These are phyloP conservation scores for Brachionus manjavacas DNA, from an alignment of 1,140 invertebrate genomes.

Conservation along the genomic window DNA sequence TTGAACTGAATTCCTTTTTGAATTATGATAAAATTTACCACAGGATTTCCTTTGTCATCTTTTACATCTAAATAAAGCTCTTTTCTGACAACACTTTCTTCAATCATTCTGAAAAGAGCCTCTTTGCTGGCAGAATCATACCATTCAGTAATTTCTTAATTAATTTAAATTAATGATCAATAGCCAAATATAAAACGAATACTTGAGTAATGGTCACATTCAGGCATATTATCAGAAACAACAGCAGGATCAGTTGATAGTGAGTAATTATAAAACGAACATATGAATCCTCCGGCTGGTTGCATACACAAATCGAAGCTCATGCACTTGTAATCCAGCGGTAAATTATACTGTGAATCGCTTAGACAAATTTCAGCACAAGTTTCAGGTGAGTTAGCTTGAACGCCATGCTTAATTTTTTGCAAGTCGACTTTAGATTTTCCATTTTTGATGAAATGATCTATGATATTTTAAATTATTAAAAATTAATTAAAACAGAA, in stretches of 20 bases:
- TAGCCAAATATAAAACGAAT: background rate
- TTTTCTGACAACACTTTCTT: conserved; percentile 30
- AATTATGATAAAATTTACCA: background rate
- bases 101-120: conserved; percentile 9
- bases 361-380: conserved; percentile 8
- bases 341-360: background rate
- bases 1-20: no score
- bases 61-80: conserved; percentile 5
- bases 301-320: conserved; percentile 22
- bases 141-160: conserved; percentile 13
- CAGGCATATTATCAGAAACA: background rate
- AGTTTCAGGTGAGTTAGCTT: background rate
- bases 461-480: background rate
- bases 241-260: background rate
- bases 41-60: background rate
- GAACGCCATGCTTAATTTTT: conserved; percentile 7
- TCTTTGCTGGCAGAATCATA: background rate
- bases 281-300: background rate
- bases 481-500: background rate
- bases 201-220: conserved; percentile 36
- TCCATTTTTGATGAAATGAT: conserved; percentile 34
- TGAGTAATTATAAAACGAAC: conserved; percentile 39
- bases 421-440: background rate
- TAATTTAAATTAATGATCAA: no score
- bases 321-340: conserved; percentile 32